Conservation (phyloP, 2,113 vertebrate species). For the Elachura formosa region DNA sequence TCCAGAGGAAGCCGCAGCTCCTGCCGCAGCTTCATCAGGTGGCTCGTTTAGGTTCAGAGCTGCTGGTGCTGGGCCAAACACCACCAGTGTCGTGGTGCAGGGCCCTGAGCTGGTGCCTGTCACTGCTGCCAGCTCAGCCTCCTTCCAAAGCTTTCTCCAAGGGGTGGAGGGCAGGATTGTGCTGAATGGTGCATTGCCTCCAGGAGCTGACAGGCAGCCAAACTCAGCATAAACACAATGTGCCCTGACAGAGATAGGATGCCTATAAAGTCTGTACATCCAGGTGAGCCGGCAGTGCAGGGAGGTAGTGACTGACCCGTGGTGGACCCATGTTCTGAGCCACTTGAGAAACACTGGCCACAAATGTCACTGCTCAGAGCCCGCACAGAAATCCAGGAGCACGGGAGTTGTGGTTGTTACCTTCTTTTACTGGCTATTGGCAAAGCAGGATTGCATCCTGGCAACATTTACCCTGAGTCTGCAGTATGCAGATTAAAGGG, state of each 20-base stretch:
- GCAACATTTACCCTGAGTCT: not conserved
- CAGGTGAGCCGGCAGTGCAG: not conserved
- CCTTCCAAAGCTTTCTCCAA: not conserved
- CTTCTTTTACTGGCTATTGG: not conserved
- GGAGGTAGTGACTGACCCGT: not conserved
- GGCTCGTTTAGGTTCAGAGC: not conserved
- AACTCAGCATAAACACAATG: not conserved
- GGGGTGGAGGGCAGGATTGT: not conserved
- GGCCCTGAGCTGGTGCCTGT: not conserved
- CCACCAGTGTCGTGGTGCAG: accelerated
- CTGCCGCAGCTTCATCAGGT: accelerated
- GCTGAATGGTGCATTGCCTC: not conserved
- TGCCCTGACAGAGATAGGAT: not conserved
- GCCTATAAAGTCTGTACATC: not conserved
- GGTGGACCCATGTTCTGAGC: not conserved
- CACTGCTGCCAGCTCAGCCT: not conserved
- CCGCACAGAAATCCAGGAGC: accelerated
- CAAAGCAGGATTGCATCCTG: not conserved
- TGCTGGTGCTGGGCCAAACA: not conserved
- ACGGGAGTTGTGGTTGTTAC: not conserved
- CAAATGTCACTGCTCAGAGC: not conserved
- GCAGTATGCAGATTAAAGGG: not conserved
- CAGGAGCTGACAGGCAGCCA: not conserved
- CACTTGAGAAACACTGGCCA: not conserved
- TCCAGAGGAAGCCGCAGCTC: not conserved